A percentile compares a stretch with the other conserved stretches of the same genome.
These are phyloP conservation scores for Ophiothrix spiculata DNA, from an alignment of 35 echinoderm and acorn worm species.

Conservation along the genomic window DNA sequence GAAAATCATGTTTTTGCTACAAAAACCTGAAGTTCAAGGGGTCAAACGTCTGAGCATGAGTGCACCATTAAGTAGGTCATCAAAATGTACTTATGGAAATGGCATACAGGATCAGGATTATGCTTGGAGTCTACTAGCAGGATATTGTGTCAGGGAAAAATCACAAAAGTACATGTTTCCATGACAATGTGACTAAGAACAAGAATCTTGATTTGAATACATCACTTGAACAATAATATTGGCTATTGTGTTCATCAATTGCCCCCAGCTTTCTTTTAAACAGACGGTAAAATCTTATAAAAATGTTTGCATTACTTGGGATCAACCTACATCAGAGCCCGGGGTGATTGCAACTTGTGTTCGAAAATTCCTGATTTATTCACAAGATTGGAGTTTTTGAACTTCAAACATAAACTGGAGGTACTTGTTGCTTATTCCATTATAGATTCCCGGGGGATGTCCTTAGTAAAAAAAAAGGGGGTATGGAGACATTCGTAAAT, in stretches of 20 bases:
- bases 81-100: not conserved
- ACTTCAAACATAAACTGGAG: not conserved
- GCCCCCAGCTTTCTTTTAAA: not conserved
- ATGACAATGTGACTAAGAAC: constrained; percentile 7
- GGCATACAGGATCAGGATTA: not conserved
- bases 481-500: too few species aligned
- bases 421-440: not conserved
- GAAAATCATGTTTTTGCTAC: too few species aligned
- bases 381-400: not conserved
- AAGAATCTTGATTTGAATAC: not conserved
- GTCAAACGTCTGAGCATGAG: too few species aligned
- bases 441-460: too few species aligned
- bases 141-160: constrained; percentile 3
- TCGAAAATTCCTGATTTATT: too few species aligned
- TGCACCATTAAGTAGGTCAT: not conserved
- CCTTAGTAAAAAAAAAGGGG: too few species aligned
- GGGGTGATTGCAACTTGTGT: not conserved
- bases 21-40: too few species aligned
- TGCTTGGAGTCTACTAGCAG: not conserved
- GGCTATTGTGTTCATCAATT: not conserved
- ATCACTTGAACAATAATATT: not conserved
- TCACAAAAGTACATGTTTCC: constrained; percentile 1
- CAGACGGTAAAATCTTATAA: not conserved
- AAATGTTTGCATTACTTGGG: not conserved
- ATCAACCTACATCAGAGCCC: not conserved